Conservation (phyloP, 2,888 invertebrate genomes). For the Aradus depressus region DNA sequence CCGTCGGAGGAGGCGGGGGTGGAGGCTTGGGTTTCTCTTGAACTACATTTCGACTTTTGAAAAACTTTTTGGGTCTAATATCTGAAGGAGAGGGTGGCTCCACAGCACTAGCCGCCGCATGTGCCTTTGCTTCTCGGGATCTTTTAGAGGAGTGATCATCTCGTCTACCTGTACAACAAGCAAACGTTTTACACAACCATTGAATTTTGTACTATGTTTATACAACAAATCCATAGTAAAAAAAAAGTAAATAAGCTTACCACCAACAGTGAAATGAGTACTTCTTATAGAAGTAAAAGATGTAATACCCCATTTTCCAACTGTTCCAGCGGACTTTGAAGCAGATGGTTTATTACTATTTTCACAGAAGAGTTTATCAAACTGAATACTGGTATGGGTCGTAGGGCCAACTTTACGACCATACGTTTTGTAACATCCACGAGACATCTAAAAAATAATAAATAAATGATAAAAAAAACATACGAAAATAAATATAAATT, state of each 20-base stretch:
- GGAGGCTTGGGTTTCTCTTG: conserved; percentile 22
- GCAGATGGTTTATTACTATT: conserved; percentile 80
- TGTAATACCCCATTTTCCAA: conserved; percentile 90
- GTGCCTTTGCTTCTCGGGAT: conserved; percentile 18
- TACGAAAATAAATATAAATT: not conserved
- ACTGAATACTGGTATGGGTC: conserved; percentile 46
- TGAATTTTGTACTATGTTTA: not conserved
- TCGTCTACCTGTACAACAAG: no score
- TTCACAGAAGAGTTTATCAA: conserved; percentile 55
- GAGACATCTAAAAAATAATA: conserved; percentile 36
- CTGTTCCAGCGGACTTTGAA: conserved; percentile 78
- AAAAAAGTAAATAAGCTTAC: conserved; percentile 1
- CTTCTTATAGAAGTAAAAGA: conserved; percentile 84
- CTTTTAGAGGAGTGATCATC: no score
- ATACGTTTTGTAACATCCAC: conserved; percentile 40
- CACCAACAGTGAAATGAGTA: conserved; percentile 34
- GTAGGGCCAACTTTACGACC: conserved; percentile 33
- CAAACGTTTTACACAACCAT: no score
- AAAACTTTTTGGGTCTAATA: conserved; percentile 77
- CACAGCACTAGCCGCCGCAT: conserved; percentile 11
- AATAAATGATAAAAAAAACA: not conserved
- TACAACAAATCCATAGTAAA: not conserved
- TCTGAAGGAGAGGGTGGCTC: conserved; percentile 39
- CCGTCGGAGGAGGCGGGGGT: conserved; percentile 21
- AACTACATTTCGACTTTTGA: conserved; percentile 67